These are phyloP conservation scores for Gallinago nigripennis DNA, from an alignment of 2,797 vertebrate species.

Conservation along the genomic window DNA sequence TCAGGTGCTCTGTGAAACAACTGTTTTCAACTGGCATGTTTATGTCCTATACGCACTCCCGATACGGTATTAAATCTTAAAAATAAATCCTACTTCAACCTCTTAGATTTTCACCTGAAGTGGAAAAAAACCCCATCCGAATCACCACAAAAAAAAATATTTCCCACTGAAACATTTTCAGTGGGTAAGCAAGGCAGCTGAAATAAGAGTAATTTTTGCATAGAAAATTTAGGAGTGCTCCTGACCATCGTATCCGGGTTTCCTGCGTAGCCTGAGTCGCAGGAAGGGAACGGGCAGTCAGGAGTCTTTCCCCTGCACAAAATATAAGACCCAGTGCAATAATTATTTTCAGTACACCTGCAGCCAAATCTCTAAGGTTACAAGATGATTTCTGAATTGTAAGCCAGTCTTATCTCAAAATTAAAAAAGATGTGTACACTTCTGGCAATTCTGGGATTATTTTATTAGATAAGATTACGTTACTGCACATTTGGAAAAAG, in stretches of 20 bases:
- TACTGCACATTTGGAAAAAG: background rate
- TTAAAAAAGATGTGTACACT: background rate
- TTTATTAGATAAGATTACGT: background rate
- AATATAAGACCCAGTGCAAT: background rate
- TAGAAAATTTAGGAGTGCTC: background rate
- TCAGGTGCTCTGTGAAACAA: conserved; percentile 21
- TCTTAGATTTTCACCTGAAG: background rate
- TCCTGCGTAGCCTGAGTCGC: background rate
- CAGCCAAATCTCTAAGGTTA: conserved; percentile 5
- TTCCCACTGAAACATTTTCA: conserved; percentile 17
- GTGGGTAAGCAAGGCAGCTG: background rate
- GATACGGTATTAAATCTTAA: background rate
- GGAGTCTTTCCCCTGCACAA: background rate
- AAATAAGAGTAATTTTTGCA: background rate
- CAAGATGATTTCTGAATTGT: background rate
- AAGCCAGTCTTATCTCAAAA: conserved; percentile 14
- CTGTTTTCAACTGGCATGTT: background rate
- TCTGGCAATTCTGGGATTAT: background rate
- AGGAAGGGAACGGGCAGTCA: background rate
- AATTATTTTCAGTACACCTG: conserved; percentile 31
- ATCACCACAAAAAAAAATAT: background rate
- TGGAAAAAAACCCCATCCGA: background rate
- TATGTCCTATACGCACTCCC: background rate
- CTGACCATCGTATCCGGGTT: background rate
- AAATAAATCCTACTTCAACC: conserved; percentile 20